A percentile compares a stretch with the other conserved stretches of the same genome.
phyloP scores from a whole-genome alignment of 2,797 vertebrate genomes.

The Channa striata region DNA sequence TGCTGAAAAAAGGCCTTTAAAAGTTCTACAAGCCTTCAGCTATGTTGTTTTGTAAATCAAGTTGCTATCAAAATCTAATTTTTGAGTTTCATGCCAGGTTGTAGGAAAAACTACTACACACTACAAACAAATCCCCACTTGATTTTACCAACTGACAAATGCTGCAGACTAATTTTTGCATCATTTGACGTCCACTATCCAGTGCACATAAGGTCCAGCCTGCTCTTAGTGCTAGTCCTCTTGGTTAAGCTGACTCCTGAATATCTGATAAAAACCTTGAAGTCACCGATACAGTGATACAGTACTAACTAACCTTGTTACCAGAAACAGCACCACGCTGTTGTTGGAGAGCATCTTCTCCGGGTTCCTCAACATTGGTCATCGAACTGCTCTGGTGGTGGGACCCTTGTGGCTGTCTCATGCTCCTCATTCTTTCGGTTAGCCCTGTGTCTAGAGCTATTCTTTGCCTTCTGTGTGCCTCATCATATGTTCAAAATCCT shows the following conservation, averaged over 20 bases:
- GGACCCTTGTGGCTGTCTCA: slow-evolving; percentile 55
- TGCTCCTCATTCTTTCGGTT: slow-evolving; percentile 70
- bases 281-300: slow-evolving; percentile 30
- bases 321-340: slow-evolving; percentile 29
- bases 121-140: background rate
- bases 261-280: slow-evolving; percentile 32
- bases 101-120: too few species aligned
- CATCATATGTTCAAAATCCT: slow-evolving; percentile 88
- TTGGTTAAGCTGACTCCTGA: slow-evolving; percentile 7
- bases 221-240: slow-evolving; percentile 25
- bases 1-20: background rate
- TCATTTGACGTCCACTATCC: too few species aligned
- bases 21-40: background rate
- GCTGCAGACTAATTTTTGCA: background rate
- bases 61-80: background rate
- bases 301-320: slow-evolving; percentile 19
- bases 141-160: slow-evolving; percentile 1
- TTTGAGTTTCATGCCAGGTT: background rate
- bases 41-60: background rate
- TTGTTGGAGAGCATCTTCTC: slow-evolving; percentile 44
- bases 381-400: slow-evolving; percentile 47
- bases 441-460: slow-evolving; percentile 80
- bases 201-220: too few species aligned
- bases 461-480: slow-evolving; percentile 89
- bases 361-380: slow-evolving; percentile 53